Evolutionary conservation across 2,113 vertebrate species (phyloP).

Genomic region (Mesocricetus auratus): DNA sequence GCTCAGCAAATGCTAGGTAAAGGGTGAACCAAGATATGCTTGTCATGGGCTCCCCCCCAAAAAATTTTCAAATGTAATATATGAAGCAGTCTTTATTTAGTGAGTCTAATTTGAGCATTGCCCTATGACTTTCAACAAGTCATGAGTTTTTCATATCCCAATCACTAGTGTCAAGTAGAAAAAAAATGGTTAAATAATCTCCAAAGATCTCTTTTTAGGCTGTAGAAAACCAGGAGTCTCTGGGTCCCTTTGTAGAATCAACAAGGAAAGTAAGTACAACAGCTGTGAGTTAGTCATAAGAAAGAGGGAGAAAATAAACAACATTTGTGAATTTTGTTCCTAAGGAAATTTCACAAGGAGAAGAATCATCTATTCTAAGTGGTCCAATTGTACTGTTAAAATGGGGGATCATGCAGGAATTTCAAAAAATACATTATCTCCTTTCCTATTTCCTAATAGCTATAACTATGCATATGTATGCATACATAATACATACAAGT

Average conservation of each 20-base stretch:
- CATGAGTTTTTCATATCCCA: not conserved
- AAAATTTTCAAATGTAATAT: slow-evolving; percentile 5
- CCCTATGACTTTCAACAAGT: not conserved
- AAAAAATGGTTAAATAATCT: not conserved
- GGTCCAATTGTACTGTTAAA: not conserved
- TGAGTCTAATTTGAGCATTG: not conserved
- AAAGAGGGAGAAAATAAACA: not conserved
- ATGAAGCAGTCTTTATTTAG: not conserved
- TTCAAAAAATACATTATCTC: not conserved
- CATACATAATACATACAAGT: not conserved
- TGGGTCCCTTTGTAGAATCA: not conserved
- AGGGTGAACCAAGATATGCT: not conserved
- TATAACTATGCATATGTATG: not conserved
- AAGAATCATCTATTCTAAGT: not conserved
- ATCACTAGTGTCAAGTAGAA: not conserved
- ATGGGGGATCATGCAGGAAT: not conserved
- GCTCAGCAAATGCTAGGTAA: not conserved
- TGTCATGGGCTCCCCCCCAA: not conserved
- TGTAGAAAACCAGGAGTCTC: not conserved
- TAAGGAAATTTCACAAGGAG: slow-evolving; percentile 20
- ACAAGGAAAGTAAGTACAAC: not conserved
- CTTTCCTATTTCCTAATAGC: not conserved
- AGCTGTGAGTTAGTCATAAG: not conserved
- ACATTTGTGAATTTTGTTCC: not conserved
- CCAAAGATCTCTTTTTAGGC: not conserved